A percentile compares a stretch with the other conserved stretches of the same genome.
phyloP scores from a whole-genome alignment of 37 sponge, comb jelly and placozoan genomes.

The Amphimedon queenslandica region DNA sequence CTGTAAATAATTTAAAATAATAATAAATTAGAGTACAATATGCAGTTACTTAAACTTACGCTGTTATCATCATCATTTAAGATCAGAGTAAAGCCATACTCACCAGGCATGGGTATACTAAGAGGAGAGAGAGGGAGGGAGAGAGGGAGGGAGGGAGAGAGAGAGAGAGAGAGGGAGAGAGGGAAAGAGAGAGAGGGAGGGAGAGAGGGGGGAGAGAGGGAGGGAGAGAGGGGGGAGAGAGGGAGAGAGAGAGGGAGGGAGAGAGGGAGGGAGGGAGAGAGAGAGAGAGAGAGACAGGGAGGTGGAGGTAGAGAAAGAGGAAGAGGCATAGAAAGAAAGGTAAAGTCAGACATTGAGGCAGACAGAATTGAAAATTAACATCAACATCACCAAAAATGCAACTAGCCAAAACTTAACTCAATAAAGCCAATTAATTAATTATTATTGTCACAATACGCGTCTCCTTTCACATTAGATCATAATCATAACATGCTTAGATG shows the following conservation, averaged over 20 bases:
- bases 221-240: constrained; percentile 21
- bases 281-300: constrained; percentile 18
- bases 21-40: too few species aligned
- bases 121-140: background rate
- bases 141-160: too few species aligned
- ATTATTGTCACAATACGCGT: too few species aligned
- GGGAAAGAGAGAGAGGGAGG: background rate
- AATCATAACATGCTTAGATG: too few species aligned
- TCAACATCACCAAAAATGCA: background rate
- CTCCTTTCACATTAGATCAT: too few species aligned
- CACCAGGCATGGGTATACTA: too few species aligned
- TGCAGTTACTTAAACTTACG: too few species aligned
- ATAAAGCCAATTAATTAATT: too few species aligned
- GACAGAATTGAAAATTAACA: background rate
- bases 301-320: background rate
- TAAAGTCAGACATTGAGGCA: background rate
- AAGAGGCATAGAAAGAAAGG: background rate
- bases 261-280: constrained; percentile 23
- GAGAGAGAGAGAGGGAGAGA: background rate
- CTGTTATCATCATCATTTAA: too few species aligned
- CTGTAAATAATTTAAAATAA: too few species aligned
- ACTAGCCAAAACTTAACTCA: background rate
- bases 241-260: constrained; percentile 17
- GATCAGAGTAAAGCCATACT: too few species aligned
- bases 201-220: background rate